Base-by-base conservation (phyloP, 2,113 vertebrate genomes). In the Penelope pileata region DNA sequence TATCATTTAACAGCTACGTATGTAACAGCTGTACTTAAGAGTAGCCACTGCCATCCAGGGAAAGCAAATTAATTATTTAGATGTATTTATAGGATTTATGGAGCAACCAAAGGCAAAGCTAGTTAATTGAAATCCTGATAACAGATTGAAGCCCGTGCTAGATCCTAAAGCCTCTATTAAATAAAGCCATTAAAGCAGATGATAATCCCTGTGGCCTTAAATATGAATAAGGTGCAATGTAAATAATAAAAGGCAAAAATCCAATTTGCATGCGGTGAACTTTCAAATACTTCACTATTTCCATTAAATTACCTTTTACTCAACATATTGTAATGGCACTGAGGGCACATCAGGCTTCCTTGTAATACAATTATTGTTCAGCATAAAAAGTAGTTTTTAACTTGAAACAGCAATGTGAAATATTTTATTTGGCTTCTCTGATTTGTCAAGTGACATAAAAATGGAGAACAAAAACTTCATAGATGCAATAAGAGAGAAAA, bases 221-320 rank as follows among this genome's bases (percentile, higher is more conserved):
- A 94, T 91, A 96, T 88, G 93, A 97, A 96, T 96, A 97, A 95
- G 88, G 88, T 79, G 89, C 80, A 96, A 93, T 91, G 87, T 95
- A 97, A 96, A 97, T 93, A 95, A 97, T 74, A 96, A 95, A 96
- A 97, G 90, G 92, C 91, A 95, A 97, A 96, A 97, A 94, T 96
- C 94, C 90, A 97, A 91, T 96, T 96, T 97, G 90, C 92, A 97
- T 68, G 73, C 77, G 91, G 77, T 93, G 95, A 97, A 96, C 91
- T 95, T 91, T 93, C 95, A 93, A 97, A 96, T 26, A 58, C 59
- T 96, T 51, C 0, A 3, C 88, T 93, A 90, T 95, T 94, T 95
- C 95, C 93, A 96, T 87, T 97, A 97, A 95, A 96, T 92, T 76
- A 86, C 85, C 91, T 96, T 96, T 94, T 77, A 47, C 93, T 92